Base-by-base conservation (phyloP, 2,113 vertebrate genomes). In the Phalacrocorax aristotelis region DNA sequence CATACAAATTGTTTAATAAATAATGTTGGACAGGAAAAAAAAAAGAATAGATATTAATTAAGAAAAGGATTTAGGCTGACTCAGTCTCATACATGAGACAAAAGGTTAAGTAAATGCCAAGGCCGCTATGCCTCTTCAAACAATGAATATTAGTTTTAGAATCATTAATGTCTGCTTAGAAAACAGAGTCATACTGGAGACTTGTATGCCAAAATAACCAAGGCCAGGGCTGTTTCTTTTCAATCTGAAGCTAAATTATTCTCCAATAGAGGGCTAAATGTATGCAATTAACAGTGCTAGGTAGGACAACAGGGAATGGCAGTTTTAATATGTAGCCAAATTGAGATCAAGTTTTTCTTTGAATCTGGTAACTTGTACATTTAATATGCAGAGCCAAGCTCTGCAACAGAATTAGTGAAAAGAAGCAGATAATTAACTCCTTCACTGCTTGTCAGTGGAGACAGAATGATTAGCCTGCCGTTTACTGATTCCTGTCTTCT, bases 101-200 rank as follows among this genome's bases (percentile, higher is more conserved):
- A 99, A 99, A 99, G 99, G 99, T 99, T 99, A 99, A 99, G 99
- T 99, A 99, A 99, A 99, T 99, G 99, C 99, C 99, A 99, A 98
- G 98, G 98, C 98, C 97, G 98, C 98, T 97, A 98, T 99, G 99
- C 98, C 99, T 99, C 99, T 99, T 99, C 99, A 99, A 99, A 99
- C 99, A 99, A 99, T 99, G 99, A 99, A 99, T 99, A 99, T 99
- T 99, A 99, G 99, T 99, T 99, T 99, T 99, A 99, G 99, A 99
- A 99, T 99, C 99, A 99, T 99, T 99, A 99, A 99, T 98, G 99
- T 99, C 99, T 99, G 98, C 98, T 98, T 99, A 99, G 99, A 99
- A 99, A 99, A 99, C 98, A 99, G 98, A 99, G 98, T 99, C 98
- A 98, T 99, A 99, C 98, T 98, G 98, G 97, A 98, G 98, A 98